A percentile compares a stretch with the other conserved stretches of the same genome.
These are phyloP conservation scores for Falcaria lacertinaria DNA, from an alignment of 2,888 invertebrate genomes.

Conservation along the genomic window DNA sequence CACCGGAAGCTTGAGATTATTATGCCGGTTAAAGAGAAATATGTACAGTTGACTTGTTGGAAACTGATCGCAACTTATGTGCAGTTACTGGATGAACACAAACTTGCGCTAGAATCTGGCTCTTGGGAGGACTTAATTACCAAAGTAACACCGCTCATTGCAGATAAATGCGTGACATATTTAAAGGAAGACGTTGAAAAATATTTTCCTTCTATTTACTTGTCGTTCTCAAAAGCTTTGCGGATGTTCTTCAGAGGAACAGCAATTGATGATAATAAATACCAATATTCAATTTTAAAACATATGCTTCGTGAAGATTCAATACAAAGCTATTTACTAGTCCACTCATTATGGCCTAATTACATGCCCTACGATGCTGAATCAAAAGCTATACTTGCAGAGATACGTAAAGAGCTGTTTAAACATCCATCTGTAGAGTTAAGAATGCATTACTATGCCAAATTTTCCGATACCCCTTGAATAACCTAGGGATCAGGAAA, in stretches of 20 bases:
- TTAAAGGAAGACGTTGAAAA: slow-evolving; percentile 42
- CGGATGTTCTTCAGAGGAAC: slow-evolving; percentile 10
- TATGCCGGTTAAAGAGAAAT: slow-evolving; percentile 41
- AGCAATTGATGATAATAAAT: slow-evolving; percentile 7
- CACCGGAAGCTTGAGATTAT: slow-evolving; percentile 24
- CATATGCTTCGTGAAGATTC: slow-evolving; percentile 35
- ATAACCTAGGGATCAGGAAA: no score
- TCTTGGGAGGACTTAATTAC: slow-evolving; percentile 2
- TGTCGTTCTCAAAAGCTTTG: slow-evolving; percentile 37
- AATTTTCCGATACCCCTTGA: slow-evolving; percentile 4
- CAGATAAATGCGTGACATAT: slow-evolving; percentile 33
- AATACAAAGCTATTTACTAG: slow-evolving; percentile 38
- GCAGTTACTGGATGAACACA: slow-evolving; percentile 25
- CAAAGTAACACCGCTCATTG: slow-evolving; percentile 32
- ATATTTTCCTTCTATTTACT: slow-evolving; percentile 46
- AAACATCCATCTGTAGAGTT: slow-evolving; percentile 44
- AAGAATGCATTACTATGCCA: slow-evolving; percentile 35
- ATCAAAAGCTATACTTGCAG: slow-evolving; percentile 9
- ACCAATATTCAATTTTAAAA: slow-evolving; percentile 21
- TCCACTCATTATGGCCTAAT: slow-evolving; percentile 25
- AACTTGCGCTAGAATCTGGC: not conserved
- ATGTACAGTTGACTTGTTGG: slow-evolving; percentile 41
- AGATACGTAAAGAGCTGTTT: slow-evolving; percentile 19
- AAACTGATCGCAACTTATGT: slow-evolving; percentile 34
- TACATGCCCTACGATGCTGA: slow-evolving; percentile 5